A percentile compares a stretch with the other conserved stretches of the same genome.
These are phyloP conservation scores for Lordiphosa fenestrarum DNA, from an alignment of 2,888 invertebrate species.

Conservation along the genomic window DNA sequence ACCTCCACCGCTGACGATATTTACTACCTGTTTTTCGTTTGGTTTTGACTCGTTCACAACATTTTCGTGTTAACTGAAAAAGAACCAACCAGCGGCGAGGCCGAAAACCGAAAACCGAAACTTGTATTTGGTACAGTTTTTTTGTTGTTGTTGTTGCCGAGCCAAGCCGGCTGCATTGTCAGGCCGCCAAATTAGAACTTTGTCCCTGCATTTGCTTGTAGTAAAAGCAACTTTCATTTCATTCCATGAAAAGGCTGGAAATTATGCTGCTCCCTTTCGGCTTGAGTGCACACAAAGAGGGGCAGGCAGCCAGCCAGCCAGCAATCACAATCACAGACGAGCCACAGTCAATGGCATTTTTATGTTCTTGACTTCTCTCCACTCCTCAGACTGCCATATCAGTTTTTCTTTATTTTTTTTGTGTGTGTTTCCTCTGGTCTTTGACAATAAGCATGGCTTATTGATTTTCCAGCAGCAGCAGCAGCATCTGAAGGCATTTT, in stretches of 20 bases:
- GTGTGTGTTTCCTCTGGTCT: slow-evolving; percentile 17
- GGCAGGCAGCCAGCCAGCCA: slow-evolving; percentile 22
- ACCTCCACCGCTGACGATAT: slow-evolving; percentile 41
- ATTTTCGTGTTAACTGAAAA: slow-evolving; percentile 56
- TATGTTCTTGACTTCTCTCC: slow-evolving; percentile 42
- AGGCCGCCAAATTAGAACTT: slow-evolving; percentile 45
- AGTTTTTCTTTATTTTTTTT: slow-evolving; percentile 15
- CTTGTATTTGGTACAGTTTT: slow-evolving; percentile 54
- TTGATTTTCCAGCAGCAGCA: slow-evolving; percentile 42
- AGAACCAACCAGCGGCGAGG: slow-evolving; percentile 28
- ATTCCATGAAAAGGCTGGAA: slow-evolving; percentile 17
- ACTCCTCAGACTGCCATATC: slow-evolving; percentile 23
- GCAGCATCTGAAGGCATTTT: slow-evolving; percentile 30
- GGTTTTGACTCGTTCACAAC: slow-evolving; percentile 54
- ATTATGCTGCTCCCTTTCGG: slow-evolving; percentile 16
- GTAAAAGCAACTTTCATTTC: slow-evolving; percentile 44
- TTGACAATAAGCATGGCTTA: slow-evolving; percentile 46
- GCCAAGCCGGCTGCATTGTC: slow-evolving; percentile 25
- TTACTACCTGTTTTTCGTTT: slow-evolving; percentile 67
- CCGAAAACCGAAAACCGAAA: slow-evolving; percentile 11
- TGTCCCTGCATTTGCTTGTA: slow-evolving; percentile 27
- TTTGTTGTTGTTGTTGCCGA: slow-evolving; percentile 39
- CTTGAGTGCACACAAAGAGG: slow-evolving; percentile 16
- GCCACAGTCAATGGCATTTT: slow-evolving; percentile 50
- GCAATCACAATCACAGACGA: slow-evolving; percentile 21